These are phyloP conservation scores for Hydrozoanthus tunicans DNA, from an alignment of 64 coral and sea anemone species.

Conservation along the genomic window DNA sequence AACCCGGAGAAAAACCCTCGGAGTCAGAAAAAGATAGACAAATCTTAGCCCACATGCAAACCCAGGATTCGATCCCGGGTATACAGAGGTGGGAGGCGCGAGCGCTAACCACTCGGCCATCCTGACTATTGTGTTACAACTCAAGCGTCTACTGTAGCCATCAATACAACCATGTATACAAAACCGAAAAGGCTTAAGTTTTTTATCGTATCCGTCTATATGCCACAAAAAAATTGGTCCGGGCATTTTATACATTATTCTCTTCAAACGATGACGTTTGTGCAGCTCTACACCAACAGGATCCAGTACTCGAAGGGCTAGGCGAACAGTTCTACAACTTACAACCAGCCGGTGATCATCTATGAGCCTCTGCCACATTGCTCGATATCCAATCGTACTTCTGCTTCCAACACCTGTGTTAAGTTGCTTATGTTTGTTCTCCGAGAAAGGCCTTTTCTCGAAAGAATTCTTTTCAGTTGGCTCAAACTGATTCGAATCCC, in stretches of 20 bases:
- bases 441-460: constrained; percentile 45
- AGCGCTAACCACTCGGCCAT: no score
- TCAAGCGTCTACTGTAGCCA: constrained; percentile 21
- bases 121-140: not conserved
- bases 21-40: no score
- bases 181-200: constrained; percentile 17
- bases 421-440: constrained; percentile 58
- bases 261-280: constrained; percentile 10
- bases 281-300: constrained; percentile 27
- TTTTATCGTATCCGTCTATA: constrained; percentile 5
- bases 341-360: constrained; percentile 50
- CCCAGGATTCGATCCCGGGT: no score
- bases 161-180: constrained; percentile 30
- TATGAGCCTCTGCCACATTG: constrained; percentile 58
- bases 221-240: constrained; percentile 31
- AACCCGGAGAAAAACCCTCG: no score
- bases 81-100: no score
- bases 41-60: no score
- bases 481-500: constrained; percentile 50
- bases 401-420: constrained; percentile 64
- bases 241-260: constrained; percentile 25
- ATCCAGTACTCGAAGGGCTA: constrained; percentile 49
- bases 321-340: constrained; percentile 40
- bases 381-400: constrained; percentile 58
- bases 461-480: constrained; percentile 59